Percentiles rank a stretch among this genome's conserved stretches.
These are phyloP conservation scores for Mesembrinibis cayennensis DNA, from an alignment of 2,113 vertebrate species.

Conservation along the genomic window DNA sequence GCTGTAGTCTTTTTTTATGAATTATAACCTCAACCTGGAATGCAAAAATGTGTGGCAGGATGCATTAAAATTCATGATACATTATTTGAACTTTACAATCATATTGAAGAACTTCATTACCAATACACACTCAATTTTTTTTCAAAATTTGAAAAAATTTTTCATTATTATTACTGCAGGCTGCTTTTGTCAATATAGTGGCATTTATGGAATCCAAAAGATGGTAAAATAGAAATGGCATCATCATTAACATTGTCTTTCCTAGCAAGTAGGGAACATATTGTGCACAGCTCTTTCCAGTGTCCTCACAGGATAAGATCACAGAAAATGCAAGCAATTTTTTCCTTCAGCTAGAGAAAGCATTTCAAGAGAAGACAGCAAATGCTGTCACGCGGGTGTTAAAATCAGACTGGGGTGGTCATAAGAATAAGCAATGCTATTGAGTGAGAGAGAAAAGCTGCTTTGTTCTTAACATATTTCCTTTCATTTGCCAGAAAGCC, in stretches of 20 bases:
- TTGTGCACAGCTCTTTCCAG: neutral
- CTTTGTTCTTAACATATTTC: slow-evolving; percentile 10
- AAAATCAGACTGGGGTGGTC: neutral
- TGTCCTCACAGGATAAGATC: neutral
- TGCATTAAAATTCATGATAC: neutral
- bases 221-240: slow-evolving; percentile 4
- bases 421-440: neutral
- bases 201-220: neutral
- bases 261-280: neutral
- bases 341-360: neutral
- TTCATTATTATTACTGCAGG: neutral
- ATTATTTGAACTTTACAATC: neutral
- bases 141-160: too few species aligned
- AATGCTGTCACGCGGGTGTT: neutral
- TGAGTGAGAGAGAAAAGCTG: slow-evolving; percentile 20
- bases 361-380: neutral
- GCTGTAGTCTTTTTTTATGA: neutral
- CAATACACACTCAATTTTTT: neutral
- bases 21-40: neutral
- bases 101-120: neutral
- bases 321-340: slow-evolving; percentile 9
- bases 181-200: neutral
- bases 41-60: neutral
- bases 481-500: slow-evolving; percentile 20
- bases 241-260: neutral